These are phyloP conservation scores for Chalcosyrphus nemorum DNA, from an alignment of 2,888 invertebrate genomes.

Conservation along the genomic window DNA sequence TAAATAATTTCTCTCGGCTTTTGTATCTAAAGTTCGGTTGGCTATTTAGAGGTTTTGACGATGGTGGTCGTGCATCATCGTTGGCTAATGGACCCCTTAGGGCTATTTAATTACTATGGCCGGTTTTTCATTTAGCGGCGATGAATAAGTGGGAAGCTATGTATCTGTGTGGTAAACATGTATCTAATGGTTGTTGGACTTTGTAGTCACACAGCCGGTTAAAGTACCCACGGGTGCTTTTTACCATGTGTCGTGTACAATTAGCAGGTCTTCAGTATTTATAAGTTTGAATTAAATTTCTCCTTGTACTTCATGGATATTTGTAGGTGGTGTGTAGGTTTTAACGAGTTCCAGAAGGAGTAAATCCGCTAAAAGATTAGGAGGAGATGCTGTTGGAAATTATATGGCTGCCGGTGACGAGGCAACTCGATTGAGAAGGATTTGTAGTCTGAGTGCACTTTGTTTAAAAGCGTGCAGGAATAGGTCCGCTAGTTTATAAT, in stretches of 20 bases:
- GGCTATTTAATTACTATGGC: slow-evolving; percentile 42
- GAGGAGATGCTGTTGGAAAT: not conserved
- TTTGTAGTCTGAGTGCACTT: not conserved
- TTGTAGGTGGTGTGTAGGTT: slow-evolving; percentile 1
- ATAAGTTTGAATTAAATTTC: slow-evolving; percentile 3
- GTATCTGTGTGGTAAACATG: not conserved
- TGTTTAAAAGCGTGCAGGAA: too few species aligned
- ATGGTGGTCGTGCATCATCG: not conserved
- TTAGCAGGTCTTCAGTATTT: slow-evolving; percentile 24
- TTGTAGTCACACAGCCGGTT: slow-evolving; percentile 30
- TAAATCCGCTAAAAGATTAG: not conserved
- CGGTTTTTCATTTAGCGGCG: slow-evolving; percentile 39
- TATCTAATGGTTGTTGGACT: slow-evolving; percentile 7
- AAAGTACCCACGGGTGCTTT: slow-evolving; percentile 40
- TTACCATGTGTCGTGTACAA: slow-evolving; percentile 34
- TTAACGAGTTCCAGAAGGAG: not conserved
- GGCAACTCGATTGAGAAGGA: not conserved
- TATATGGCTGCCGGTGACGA: not conserved
- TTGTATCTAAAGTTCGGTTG: not conserved
- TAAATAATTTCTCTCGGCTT: not conserved
- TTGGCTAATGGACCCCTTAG: slow-evolving; percentile 50
- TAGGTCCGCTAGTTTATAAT: too few species aligned
- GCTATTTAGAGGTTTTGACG: not conserved
- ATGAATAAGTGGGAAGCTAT: not conserved
- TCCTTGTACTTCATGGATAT: not conserved